Conservation (phyloP, 2,888 invertebrate genomes). For the Crematogaster levior region DNA sequence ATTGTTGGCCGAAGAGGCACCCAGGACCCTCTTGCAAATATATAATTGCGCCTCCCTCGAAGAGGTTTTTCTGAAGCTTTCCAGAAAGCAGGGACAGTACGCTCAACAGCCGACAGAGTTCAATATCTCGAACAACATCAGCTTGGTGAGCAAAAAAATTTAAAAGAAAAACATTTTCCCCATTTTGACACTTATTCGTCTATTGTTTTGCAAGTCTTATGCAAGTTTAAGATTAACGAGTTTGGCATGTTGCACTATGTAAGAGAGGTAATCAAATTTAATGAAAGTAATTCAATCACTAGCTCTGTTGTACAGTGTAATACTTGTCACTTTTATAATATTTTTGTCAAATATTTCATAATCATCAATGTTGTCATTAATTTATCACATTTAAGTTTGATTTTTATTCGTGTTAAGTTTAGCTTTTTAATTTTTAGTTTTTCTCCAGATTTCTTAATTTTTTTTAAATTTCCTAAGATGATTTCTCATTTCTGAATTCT, state of each 20-base stretch:
- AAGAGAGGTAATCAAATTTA: neutral
- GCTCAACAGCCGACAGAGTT: slow-evolving; percentile 86
- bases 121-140: slow-evolving; percentile 92
- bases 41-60: slow-evolving; percentile 95
- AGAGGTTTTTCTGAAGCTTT: slow-evolving; percentile 96
- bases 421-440: neutral
- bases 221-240: neutral
- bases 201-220: neutral
- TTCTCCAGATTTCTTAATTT: neutral
- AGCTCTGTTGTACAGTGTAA: neutral
- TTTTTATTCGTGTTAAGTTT: no score
- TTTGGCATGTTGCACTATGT: slow-evolving; percentile 10
- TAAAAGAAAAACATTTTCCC: neutral
- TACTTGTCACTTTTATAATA: neutral
- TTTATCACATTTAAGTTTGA: neutral
- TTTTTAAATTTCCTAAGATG: neutral
- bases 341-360: neutral
- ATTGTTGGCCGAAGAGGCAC: slow-evolving; percentile 96
- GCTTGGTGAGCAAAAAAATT: slow-evolving; percentile 86
- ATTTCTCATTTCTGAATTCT: neutral
- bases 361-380: neutral
- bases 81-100: slow-evolving; percentile 89
- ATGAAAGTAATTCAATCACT: neutral
- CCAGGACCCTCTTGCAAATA: slow-evolving; percentile 93
- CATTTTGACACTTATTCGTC: neutral